Evolutionary conservation across 2,888 invertebrate genomes (phyloP), one percentile per base, ranked within the genome.

Genomic region (Onchidella celtica): DNA sequence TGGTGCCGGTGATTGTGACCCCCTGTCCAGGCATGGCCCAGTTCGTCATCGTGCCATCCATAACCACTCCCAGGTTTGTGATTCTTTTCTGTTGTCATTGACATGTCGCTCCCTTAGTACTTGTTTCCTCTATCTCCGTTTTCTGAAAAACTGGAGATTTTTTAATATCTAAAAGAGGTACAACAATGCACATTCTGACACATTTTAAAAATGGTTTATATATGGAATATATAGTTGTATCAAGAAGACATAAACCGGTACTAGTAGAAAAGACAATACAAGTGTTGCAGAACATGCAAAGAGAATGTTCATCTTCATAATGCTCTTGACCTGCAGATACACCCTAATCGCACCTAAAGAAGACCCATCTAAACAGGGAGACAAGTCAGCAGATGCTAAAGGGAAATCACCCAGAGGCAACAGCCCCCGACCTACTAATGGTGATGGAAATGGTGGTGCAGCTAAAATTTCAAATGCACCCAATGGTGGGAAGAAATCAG

Each of bases 31-130:
- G 3, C 0, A 32, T 55, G 47, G 57, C 59, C 24, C 59, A 55
- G 2, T 21, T 72, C 32, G 27, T 72, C 32, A 21, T 72, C 57
- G n/a, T 72, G 72, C 32, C 72, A 29, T 55, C 27, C n/a, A 73
- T 59, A n/a, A 73, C 73, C 24, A 17, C 34, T 27, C 38, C 34
- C n/a, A 59, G 61, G 73, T 73, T 11, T n/a, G 73, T 59, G 36
- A 9, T 17, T 1, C 21, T 32, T 0, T 24, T 1, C 3, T 63
- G n/a, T n/a, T n/a, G n/a, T n/a, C n/a, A n/a, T n/a, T n/a, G n/a
- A n/a, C n/a, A n/a, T n/a, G n/a, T n/a, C n/a, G n/a, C n/a, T n/a
- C n/a, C n/a, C n/a, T n/a, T n/a, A n/a, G n/a, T n/a, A n/a, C n/a
- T n/a, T n/a, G n/a, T n/a, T n/a, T n/a, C n/a, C n/a, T n/a, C n/a